These are phyloP conservation scores for Ylistrum balloti DNA, from an alignment of 1,140 invertebrate genomes.

Conservation along the genomic window DNA sequence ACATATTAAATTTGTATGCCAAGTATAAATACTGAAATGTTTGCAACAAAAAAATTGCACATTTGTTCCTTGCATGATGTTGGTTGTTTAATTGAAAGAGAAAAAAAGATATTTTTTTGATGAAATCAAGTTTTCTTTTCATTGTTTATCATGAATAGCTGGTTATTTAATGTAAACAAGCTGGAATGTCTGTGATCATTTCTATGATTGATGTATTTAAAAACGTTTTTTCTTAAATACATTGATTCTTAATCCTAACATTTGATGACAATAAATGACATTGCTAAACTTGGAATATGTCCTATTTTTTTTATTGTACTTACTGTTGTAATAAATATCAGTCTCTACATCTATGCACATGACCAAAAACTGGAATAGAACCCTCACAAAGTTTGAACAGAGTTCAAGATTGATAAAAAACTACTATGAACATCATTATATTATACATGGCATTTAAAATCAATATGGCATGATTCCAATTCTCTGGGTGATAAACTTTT, in stretches of 20 bases:
- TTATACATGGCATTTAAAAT: too few species aligned
- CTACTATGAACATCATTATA: too few species aligned
- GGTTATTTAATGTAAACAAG: background rate
- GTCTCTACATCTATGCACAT: too few species aligned
- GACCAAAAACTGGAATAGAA: too few species aligned
- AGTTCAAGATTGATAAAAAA: too few species aligned
- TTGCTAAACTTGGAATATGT: background rate
- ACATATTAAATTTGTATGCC: background rate
- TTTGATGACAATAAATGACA: constrained; percentile 15
- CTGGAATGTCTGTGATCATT: constrained; percentile 27
- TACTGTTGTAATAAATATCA: too few species aligned
- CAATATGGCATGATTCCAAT: too few species aligned
- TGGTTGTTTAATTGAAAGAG: background rate
- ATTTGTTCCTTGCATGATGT: background rate
- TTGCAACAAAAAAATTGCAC: background rate
- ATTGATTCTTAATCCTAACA: background rate
- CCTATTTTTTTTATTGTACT: too few species aligned
- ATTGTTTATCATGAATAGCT: background rate
- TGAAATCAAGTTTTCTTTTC: background rate
- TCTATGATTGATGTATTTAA: constrained; percentile 7
- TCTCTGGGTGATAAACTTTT: too few species aligned
- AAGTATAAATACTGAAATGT: background rate
- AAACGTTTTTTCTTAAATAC: constrained; percentile 1
- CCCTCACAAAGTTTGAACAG: too few species aligned
- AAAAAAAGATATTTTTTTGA: background rate